Base-by-base conservation (phyloP, 2,113 vertebrate species). In the Cyanoramphus novaezelandiae region DNA sequence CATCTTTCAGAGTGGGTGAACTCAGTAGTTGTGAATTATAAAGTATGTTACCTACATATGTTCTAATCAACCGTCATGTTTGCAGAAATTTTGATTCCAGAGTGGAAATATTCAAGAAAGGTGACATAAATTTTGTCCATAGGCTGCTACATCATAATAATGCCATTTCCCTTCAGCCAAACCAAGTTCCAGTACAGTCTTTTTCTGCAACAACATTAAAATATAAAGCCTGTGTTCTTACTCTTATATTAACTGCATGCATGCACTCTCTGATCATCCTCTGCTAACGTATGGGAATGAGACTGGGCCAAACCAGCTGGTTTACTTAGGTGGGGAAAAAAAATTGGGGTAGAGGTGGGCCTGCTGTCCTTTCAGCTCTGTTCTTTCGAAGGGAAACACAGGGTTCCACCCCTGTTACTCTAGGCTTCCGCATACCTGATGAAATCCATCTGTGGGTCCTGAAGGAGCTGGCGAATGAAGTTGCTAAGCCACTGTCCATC, bases 261-360 rank as follows among this genome's bases (percentile, higher is more conserved):
- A 29, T 19, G 37, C 57, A 47, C 16, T 74, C 19, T 50, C 37
- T 63, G 21, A 41, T 74, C 25, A 16, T 49, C 6, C 3, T 69
- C 41, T 88, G 53, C 24, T 88, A 24, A 33, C 6, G 3, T 3
- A 23, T 0, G 0, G 8, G 4, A 28, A 60, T 78, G 18, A 84
- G 28, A 29, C 17, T 88, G 55, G 15, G 31, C 25, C 55, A 76
- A 68, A 83, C 20, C 19, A 52, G 19, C 12, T 35, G 27, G 33
- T 94, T 85, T 33, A 12, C 2, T 68, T 55, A 53, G 2, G 11
- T 55, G 16, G 33, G 17, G 17, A 64, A 57, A 57, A 53, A 57
- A 62, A 79, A 46, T 39, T 7, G 85, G 20, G 10, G 3, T 50
- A 10, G 7, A 33, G 37, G 5, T 41, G 31, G 37, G 33, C 24